Base-by-base conservation (phyloP, 2,113 vertebrate species). In the Callopanchax toddi region DNA sequence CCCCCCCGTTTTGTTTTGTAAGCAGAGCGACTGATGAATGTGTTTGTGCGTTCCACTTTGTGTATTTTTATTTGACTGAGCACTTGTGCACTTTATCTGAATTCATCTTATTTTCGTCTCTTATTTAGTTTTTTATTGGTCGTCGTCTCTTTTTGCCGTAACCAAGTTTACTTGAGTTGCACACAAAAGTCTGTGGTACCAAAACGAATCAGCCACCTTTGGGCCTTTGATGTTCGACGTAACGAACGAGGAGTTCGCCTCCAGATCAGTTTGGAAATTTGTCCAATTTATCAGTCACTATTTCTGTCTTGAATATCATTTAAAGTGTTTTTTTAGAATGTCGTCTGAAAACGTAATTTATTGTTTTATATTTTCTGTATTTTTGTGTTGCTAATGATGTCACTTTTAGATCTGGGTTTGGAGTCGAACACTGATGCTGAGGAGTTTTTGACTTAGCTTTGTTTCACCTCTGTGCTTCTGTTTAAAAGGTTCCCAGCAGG, bases 11-110 rank as follows among this genome's bases (percentile, higher is more conserved):
- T 49, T 5, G 26, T 40, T 72, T 44, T 25, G 0, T 23, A 18
- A 0, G 29, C 55, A 20, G 57, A 32, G 7, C 15, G 70, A 43
- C 25, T 67, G 52, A 37, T 60, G 73, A 80, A 77, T 84, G 78
- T 85, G 82, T 60, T 49, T 68, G 54, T 81, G 71, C 44, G 67
- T 81, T 63, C 46, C 75, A 69, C 64, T 78, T 65, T 60, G 26
- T 54, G 51, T 81, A 18, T 25, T 46, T 40, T 50, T 25, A 13
- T 86, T 78, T 80, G 74, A 81, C 83, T 86, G 83, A 89, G 90
- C 90, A 92, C 91, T 91, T 74, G 77, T 87, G 91, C 91, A 92
- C 91, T 93, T 92, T 93, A 92, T 79, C 75, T 77, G 70, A 77
- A 67, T 56, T 46, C 9, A 73, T 62, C 55, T 4, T 78, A 76